A percentile compares a stretch with the other conserved stretches of the same genome.
These are phyloP conservation scores for Ageneiosus marmoratus DNA, from an alignment of 2,113 vertebrate species.

Conservation along the genomic window DNA sequence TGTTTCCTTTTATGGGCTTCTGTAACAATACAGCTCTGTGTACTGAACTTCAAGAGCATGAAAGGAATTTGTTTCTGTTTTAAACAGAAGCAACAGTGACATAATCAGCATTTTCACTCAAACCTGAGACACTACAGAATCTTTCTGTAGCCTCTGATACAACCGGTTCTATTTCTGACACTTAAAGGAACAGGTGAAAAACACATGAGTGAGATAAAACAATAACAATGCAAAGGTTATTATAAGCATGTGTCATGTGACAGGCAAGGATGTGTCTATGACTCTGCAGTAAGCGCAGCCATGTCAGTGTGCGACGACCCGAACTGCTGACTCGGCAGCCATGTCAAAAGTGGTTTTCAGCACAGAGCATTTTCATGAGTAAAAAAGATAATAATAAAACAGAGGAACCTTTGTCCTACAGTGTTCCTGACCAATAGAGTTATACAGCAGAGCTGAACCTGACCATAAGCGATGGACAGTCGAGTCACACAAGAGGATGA, in stretches of 20 bases:
- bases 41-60: conserved; percentile 30
- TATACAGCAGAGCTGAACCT: neutral
- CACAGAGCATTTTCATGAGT: neutral
- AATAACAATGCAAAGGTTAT: conserved; percentile 4
- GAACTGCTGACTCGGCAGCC: conserved; percentile 24
- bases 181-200: too few species aligned
- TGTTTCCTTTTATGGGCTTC: conserved; percentile 63
- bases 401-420: conserved; percentile 17
- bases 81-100: neutral
- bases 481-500: neutral
- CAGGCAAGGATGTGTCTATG: neutral
- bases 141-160: neutral
- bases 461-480: neutral
- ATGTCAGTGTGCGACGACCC: conserved; percentile 3
- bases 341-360: conserved; percentile 34
- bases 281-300: conserved; percentile 15
- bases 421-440: neutral
- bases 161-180: neutral
- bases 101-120: neutral
- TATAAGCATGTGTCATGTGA: conserved; percentile 17
- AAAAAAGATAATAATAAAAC: neutral
- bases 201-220: neutral
- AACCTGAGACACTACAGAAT: too few species aligned
- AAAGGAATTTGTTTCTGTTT: conserved; percentile 9
- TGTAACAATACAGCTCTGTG: conserved; percentile 67